A percentile compares a stretch with the other conserved stretches of the same genome.
Evolutionary conservation across 2,797 vertebrate genomes (phyloP).

Genomic region (Sebastiscus tertius): DNA sequence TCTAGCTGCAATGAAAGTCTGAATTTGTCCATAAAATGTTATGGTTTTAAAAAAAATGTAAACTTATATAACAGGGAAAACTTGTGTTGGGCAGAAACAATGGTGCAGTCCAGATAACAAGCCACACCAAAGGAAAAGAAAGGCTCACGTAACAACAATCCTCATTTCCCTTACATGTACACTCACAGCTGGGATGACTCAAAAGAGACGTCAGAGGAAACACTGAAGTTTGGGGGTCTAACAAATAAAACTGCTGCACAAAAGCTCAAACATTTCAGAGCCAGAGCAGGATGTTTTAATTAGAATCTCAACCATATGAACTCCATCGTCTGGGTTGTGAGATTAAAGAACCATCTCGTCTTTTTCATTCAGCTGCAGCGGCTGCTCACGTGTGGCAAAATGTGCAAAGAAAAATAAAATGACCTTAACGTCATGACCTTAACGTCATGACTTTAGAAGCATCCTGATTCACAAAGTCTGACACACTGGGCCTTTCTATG

Average conservation of each 20-base stretch:
- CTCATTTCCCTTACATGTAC: conserved; percentile 20
- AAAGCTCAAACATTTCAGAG: neutral
- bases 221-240: neutral
- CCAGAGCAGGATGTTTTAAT: conserved; percentile 10
- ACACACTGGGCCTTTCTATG: conserved; percentile 9
- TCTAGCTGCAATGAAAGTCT: neutral
- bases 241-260: neutral
- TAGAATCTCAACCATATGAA: neutral
- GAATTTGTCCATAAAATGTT: neutral
- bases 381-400: neutral
- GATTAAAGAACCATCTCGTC: neutral
- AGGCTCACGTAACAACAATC: conserved; percentile 14
- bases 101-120: conserved; percentile 4
- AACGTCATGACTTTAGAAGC: neutral
- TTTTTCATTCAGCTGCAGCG: neutral
- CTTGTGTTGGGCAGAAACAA: conserved; percentile 12
- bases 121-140: conserved; percentile 29
- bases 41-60: neutral
- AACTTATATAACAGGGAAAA: neutral
- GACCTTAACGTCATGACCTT: neutral
- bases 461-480: conserved; percentile 9
- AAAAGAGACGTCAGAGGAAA: conserved; percentile 3
- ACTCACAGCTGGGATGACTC: conserved; percentile 31
- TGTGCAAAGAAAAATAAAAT: neutral
- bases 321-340: neutral